A percentile compares a stretch with the other conserved stretches of the same genome.
Conservation (phyloP, 2,888 invertebrate genomes). For the Platyscelio sp. region DNA sequence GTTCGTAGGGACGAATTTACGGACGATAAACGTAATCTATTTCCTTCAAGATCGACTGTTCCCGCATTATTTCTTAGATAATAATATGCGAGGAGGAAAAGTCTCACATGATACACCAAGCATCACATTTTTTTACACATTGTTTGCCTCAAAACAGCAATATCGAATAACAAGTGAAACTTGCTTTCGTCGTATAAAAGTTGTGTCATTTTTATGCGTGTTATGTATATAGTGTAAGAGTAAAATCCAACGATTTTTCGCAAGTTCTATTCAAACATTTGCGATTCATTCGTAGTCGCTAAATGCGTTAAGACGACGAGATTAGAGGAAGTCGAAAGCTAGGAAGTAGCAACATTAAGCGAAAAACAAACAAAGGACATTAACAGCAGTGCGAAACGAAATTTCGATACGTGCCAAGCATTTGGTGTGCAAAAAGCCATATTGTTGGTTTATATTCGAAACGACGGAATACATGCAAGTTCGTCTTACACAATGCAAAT, state of each 20-base stretch:
- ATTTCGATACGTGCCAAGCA: slow-evolving; percentile 83
- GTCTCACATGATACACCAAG: not conserved
- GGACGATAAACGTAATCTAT: slow-evolving; percentile 48
- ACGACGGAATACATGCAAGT: slow-evolving; percentile 47
- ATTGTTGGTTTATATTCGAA: slow-evolving; percentile 67
- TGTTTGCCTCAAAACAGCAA: no score
- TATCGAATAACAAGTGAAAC: no score
- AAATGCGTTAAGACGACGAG: slow-evolving; percentile 35
- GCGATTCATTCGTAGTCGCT: slow-evolving; percentile 29
- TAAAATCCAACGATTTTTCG: no score
- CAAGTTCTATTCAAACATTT: no score
- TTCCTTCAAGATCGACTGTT: slow-evolving; percentile 18
- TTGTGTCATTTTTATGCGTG: no score
- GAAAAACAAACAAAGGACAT: slow-evolving; percentile 65
- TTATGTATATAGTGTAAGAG: no score
- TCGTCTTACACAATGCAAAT: slow-evolving; percentile 79
- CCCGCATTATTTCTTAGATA: slow-evolving; percentile 4
- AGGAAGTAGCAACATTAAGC: slow-evolving; percentile 60
- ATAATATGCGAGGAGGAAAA: slow-evolving; percentile 26
- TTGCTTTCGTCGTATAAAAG: no score
- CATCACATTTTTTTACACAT: no score
- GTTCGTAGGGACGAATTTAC: slow-evolving; percentile 37
- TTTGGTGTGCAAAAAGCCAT: slow-evolving; percentile 72
- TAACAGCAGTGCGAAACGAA: slow-evolving; percentile 77
- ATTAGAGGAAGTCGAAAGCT: slow-evolving; percentile 62